Conservation (phyloP, 2,113 vertebrate genomes). For the Prochilodus magdalenae region DNA sequence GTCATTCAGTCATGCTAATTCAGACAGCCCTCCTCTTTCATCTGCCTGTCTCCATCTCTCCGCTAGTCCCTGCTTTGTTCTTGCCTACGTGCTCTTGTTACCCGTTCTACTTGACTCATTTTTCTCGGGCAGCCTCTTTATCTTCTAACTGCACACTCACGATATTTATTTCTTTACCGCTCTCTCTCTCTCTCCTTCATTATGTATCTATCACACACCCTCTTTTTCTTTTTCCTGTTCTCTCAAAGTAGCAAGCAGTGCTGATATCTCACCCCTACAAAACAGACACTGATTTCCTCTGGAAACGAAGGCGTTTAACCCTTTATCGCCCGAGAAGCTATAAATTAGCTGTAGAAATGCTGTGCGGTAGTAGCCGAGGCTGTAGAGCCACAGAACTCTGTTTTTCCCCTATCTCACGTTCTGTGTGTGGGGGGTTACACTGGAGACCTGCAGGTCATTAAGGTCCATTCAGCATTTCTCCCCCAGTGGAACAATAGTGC, state of each 20-base stretch:
- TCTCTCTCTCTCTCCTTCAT: not conserved
- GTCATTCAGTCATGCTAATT: constrained; percentile 6
- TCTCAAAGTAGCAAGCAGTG: not conserved
- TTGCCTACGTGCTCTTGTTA: not conserved
- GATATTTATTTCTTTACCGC: not conserved
- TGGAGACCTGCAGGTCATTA: constrained; percentile 77
- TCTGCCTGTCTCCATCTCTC: not conserved
- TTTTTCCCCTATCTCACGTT: not conserved
- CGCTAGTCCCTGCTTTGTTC: not conserved
- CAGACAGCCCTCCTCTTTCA: not conserved
- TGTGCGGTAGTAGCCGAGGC: not conserved
- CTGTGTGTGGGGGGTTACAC: constrained; percentile 8
- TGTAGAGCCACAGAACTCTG: not conserved
- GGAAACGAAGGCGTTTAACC: not conserved
- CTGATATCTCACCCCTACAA: not conserved
- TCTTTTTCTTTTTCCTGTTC: not conserved
- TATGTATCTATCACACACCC: not conserved
- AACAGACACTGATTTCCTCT: not conserved
- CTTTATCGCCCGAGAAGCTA: not conserved
- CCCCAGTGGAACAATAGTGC: constrained; percentile 82
- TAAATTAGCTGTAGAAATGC: not conserved
- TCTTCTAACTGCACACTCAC: not conserved
- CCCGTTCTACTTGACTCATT: not conserved
- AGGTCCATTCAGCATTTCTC: constrained; percentile 79
- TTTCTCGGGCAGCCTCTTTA: not conserved